Conservation (phyloP, 2,113 vertebrate genomes). For the Nestor notabilis region DNA sequence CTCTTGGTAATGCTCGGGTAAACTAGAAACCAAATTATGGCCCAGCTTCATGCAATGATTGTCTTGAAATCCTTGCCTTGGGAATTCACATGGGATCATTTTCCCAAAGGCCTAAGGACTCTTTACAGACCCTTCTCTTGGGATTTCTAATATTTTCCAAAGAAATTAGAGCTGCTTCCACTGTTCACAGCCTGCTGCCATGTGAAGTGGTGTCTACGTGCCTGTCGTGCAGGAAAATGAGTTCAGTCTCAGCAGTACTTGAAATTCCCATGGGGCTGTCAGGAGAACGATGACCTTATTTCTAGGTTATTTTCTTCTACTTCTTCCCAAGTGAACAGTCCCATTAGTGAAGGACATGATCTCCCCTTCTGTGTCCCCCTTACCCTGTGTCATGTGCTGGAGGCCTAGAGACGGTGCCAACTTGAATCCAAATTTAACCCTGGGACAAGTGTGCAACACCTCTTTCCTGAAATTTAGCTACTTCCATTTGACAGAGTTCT, state of each 20-base stretch:
- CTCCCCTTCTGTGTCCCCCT: background rate
- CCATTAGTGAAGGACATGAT: background rate
- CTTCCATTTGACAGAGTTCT: background rate
- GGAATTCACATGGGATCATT: background rate
- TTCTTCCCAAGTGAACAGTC: slow-evolving; percentile 13
- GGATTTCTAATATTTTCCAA: background rate
- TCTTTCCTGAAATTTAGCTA: background rate
- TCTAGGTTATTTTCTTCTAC: slow-evolving; percentile 39
- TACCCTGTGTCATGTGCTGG: background rate
- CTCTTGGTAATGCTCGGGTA: rapidly evolving
- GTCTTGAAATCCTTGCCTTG: background rate
- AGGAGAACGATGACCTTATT: background rate
- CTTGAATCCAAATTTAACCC: background rate
- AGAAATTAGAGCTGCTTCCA: background rate
- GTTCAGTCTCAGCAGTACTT: background rate
- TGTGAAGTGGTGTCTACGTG: background rate
- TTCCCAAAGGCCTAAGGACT: background rate
- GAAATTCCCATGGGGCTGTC: background rate
- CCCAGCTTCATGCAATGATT: background rate
- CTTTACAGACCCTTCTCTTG: background rate
- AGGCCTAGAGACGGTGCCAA: background rate
- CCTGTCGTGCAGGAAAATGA: background rate
- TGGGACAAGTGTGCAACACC: background rate
- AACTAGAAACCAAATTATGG: background rate
- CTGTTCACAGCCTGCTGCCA: background rate